phyloP scores from a whole-genome alignment of 2,113 vertebrate genomes.

The Athene cunicularia region DNA sequence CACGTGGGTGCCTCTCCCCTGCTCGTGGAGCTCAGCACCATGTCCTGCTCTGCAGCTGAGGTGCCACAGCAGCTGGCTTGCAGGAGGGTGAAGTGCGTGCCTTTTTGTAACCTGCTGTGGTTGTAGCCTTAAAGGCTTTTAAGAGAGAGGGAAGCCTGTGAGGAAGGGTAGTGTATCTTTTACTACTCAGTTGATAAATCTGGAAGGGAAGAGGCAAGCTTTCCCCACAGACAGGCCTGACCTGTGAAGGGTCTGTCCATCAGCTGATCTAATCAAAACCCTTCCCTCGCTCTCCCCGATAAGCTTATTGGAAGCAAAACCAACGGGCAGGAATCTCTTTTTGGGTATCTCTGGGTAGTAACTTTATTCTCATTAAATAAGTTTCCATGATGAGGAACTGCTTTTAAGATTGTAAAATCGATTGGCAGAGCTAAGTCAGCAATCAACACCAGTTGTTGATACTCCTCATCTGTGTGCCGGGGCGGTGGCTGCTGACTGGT shows the following conservation, averaged over 20 bases:
- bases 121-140: not conserved
- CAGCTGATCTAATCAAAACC: not conserved
- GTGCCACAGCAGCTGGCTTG: not conserved
- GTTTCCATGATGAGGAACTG: not conserved
- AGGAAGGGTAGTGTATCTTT: not conserved
- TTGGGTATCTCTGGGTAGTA: not conserved
- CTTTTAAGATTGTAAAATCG: not conserved
- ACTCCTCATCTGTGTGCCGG: too few species aligned
- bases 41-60: not conserved
- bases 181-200: not conserved
- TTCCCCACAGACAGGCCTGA: not conserved
- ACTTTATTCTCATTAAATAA: not conserved
- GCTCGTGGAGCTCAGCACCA: rapidly evolving
- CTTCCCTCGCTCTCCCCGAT: not conserved
- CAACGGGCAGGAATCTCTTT: not conserved
- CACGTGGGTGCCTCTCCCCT: too few species aligned
- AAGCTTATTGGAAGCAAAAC: not conserved
- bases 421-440: not conserved
- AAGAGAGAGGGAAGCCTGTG: not conserved
- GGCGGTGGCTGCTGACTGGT: rapidly evolving
- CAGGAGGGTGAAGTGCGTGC: too few species aligned
- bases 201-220: not conserved
- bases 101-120: rapidly evolving
- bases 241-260: not conserved
- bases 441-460: too few species aligned